Percentiles rank a stretch among this genome's conserved stretches.
These are phyloP conservation scores for Promerops cafer DNA, from an alignment of 2,113 vertebrate genomes.

Conservation along the genomic window DNA sequence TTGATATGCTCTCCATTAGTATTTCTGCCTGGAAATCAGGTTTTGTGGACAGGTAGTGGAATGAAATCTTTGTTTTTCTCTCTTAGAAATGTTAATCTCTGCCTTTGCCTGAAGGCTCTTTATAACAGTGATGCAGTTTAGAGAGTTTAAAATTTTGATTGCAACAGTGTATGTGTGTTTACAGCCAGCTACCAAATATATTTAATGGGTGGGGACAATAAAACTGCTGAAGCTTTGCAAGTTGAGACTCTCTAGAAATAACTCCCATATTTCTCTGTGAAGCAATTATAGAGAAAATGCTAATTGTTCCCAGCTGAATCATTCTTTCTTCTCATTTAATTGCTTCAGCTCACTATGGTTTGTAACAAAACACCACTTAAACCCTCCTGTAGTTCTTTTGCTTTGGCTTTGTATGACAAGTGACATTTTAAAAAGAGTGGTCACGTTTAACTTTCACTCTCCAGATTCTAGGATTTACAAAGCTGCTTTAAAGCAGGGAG, in stretches of 20 bases:
- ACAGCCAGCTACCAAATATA: constrained; percentile 29
- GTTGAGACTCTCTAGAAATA: constrained; percentile 47
- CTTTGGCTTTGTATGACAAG: neutral
- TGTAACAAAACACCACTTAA: neutral
- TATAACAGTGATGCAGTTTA: constrained; percentile 36
- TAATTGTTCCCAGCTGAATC: constrained; percentile 38
- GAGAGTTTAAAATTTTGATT: constrained; percentile 37
- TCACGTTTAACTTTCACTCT: neutral
- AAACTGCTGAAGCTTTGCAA: constrained; percentile 44
- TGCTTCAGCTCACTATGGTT: neutral
- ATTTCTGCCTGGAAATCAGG: constrained; percentile 44
- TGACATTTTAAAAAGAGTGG: neutral
- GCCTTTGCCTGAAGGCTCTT: constrained; percentile 45
- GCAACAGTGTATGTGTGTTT: constrained; percentile 23
- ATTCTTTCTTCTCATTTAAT: neutral
- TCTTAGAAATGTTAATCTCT: constrained; percentile 52
- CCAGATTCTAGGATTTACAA: neutral
- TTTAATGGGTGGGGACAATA: constrained; percentile 40
- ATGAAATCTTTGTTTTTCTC: constrained; percentile 43
- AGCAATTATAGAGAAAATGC: constrained; percentile 24
- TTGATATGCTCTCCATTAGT: constrained; percentile 3
- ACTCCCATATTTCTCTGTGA: constrained; percentile 25
- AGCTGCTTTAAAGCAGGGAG: neutral
- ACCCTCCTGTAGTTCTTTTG: neutral
- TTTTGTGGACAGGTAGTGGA: constrained; percentile 9